These are phyloP conservation scores for Clarias magur DNA, from an alignment of 2,113 vertebrate genomes.

Conservation along the genomic window DNA sequence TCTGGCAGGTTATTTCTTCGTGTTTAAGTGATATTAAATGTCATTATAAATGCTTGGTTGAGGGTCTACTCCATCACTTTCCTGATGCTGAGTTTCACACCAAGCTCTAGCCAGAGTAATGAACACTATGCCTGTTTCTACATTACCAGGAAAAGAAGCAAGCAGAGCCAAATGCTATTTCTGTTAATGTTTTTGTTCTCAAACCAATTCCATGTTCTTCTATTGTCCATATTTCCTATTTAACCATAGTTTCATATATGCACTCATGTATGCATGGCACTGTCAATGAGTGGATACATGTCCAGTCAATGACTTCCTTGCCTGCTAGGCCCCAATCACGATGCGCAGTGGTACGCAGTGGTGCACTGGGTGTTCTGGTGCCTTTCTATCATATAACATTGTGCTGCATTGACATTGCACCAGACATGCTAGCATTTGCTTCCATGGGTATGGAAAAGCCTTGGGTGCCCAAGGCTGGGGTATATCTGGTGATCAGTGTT, in stretches of 20 bases:
- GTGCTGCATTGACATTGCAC: too few species aligned
- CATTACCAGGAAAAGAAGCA: neutral
- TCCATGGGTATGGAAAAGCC: too few species aligned
- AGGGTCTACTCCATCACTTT: neutral
- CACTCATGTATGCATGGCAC: neutral
- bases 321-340: too few species aligned
- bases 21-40: conserved; percentile 24
- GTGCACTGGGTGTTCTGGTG: too few species aligned
- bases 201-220: neutral
- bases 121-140: neutral
- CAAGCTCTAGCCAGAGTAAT: neutral
- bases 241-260: neutral
- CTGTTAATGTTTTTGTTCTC: neutral
- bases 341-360: too few species aligned
- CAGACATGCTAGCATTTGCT: too few species aligned
- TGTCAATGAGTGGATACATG: neutral
- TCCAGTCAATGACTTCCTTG: too few species aligned
- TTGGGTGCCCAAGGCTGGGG: too few species aligned
- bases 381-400: too few species aligned
- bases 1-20: conserved; percentile 36
- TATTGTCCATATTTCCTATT: neutral
- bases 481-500: too few species aligned
- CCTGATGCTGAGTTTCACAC: neutral
- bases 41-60: conserved; percentile 27
- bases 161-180: neutral